Percentiles rank a stretch among this genome's conserved stretches.
These are phyloP conservation scores for Folsomia manolachei DNA, from an alignment of 2,888 invertebrate genomes.

Conservation along the genomic window DNA sequence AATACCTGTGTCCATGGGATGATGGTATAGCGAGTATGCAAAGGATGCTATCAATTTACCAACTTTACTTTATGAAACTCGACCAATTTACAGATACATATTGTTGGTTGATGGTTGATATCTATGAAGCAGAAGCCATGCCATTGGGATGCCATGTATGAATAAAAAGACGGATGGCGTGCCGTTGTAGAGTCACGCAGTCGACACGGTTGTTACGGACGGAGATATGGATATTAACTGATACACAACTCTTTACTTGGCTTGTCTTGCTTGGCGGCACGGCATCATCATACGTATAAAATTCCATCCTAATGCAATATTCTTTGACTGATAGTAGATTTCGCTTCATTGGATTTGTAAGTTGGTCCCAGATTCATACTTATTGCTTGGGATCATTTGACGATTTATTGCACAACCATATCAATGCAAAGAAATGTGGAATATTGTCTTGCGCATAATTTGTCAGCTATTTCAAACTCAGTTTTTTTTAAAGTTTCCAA, in stretches of 20 bases:
- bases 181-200: slow-evolving; percentile 37
- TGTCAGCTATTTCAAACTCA: too few relatives aligned
- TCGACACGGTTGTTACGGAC: slow-evolving; percentile 39
- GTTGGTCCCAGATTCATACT: not conserved
- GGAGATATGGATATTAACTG: slow-evolving; percentile 45
- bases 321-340: not conserved
- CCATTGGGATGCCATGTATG: too few relatives aligned
- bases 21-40: not conserved
- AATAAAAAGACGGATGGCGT: not conserved
- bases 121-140: not conserved
- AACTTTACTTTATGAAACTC: not conserved
- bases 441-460: too few relatives aligned
- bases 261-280: slow-evolving; percentile 32
- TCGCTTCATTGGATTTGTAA: not conserved
- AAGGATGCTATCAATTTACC: not conserved
- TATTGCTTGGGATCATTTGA: not conserved
- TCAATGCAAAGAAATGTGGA: not conserved
- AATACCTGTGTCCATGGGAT: not conserved
- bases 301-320: too few relatives aligned
- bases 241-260: slow-evolving; percentile 43
- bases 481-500: too few relatives aligned
- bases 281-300: slow-evolving; percentile 11
- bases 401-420: not conserved
- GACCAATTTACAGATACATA: not conserved
- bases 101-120: slow-evolving; percentile 2